phyloP scores from a whole-genome alignment of 1,140 invertebrate genomes.

The Drosophila busckii region DNA sequence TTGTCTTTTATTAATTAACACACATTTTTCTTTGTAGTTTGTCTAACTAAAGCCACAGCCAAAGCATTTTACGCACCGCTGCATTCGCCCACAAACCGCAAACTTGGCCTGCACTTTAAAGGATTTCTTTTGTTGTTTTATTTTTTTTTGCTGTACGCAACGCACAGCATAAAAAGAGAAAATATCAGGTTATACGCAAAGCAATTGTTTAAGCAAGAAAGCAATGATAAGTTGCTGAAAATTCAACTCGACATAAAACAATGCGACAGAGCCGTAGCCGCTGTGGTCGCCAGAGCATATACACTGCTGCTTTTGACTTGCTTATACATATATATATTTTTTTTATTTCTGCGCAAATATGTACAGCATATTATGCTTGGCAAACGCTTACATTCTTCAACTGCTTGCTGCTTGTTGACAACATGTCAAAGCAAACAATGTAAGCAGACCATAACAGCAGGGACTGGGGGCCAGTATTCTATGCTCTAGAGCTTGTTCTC shows the following conservation, averaged over 20 bases:
- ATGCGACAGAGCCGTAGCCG: not conserved
- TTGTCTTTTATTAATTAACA: conserved; percentile 33
- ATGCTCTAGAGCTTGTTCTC: no score
- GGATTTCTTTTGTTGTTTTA: conserved; percentile 9
- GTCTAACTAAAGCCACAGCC: no score
- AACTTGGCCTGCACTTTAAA: conserved; percentile 1
- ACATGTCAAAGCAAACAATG: conserved; percentile 53
- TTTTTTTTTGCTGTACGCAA: conserved; percentile 3
- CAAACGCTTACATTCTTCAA: conserved; percentile 22
- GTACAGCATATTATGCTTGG: conserved; percentile 32
- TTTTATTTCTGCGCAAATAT: conserved; percentile 18
- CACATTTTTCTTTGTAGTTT: conserved; percentile 16
- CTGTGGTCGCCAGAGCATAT: not conserved
- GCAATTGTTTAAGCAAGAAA: no score
- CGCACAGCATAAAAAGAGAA: no score
- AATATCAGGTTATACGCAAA: conserved; percentile 18
- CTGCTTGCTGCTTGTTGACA: conserved; percentile 41
- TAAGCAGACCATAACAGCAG: no score
- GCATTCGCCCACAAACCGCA: not conserved
- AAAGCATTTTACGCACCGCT: conserved; percentile 1
- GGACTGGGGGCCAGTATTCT: no score
- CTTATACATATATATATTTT: no score
- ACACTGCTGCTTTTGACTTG: conserved; percentile 3
- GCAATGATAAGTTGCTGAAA: no score
- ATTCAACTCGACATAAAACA: no score